Evolutionary conservation across 2,113 vertebrate species (phyloP), one percentile per base, ranked within the genome.

Genomic region (Aix galericulata): DNA sequence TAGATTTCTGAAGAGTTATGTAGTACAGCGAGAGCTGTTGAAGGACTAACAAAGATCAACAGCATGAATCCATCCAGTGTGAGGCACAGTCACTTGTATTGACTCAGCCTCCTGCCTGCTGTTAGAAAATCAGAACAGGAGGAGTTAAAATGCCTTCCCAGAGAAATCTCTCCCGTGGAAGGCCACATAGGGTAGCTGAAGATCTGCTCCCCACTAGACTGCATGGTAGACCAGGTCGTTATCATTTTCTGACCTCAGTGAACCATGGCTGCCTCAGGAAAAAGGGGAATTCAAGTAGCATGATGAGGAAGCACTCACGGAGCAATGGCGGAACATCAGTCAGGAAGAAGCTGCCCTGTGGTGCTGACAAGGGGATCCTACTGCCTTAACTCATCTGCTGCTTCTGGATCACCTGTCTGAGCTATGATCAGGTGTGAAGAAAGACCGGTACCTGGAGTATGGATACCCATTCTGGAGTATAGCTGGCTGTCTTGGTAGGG

Each of bases 21-120:
- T 72, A 92, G 84, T 68, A 73, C n/a, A 84, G 40, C 16, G n/a
- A 94, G 66, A 93, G 38, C 21, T 88, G 34, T 23, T 72, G 77
- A 94, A 92, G 76, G 64, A 84, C 60, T 78, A 73, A 53, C 53
- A 91, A 82, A 58, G 58, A 93, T 84, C 75, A 82, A 64, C 74
- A 86, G 58, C 80, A 40, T 72, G 76, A 83, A 75, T 90, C 80
- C 56, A 79, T 82, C 56, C 69, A 53, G 72, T 66, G 32, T 8
- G 68, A 95, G 48, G 64, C 72, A 88, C 20, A 83, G 66, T 20
- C 27, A 34, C 77, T 58, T 79, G 66, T 66, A 76, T 73, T 91
- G 74, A 92, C 77, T 92, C 80, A 88, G n/a, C 34, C 50, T 93
- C 46, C 40, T 79, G 66, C 55, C 60, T 84, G 59, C 46, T 75